Evolutionary conservation across 2,113 vertebrate genomes (phyloP), one percentile per base, ranked within the genome.

Genomic region (Anarhynchus alexandrinus): DNA sequence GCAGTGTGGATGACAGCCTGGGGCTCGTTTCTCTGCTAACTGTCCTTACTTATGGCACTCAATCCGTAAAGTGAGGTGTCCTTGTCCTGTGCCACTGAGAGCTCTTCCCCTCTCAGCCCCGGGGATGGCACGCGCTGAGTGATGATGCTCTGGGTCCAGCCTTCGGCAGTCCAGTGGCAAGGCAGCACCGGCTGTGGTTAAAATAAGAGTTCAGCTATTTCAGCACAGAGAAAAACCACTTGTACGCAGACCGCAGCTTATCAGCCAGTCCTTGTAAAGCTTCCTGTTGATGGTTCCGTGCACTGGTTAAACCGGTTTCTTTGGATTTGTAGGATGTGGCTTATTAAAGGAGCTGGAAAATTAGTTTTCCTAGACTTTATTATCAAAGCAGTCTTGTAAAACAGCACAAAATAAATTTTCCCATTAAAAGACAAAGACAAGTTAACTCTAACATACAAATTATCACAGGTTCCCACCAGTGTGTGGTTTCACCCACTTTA

Each of bases 131-230:
- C 0, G 0, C 1, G 9, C 52, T 64, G 61, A 62, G 65, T 1
- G 0, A 0, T 0, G 0, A 10, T 49, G 66, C 61, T 66, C n/a
- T 65, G 88, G 9, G 12, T 55, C 43, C 40, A 65, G 79, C 82
- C 58, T 88, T 67, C 1, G 5, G n/a, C 42, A 19, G 12, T 62
- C 27, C 67, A 45, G 45, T 1, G 0, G 23, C 19, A 72, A 73
- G 40, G 49, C 62, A 32, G 54, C 76, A 61, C 52, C 1, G 0
- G 2, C 66, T 59, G 34, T 52, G 52, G 42, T 77, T 86, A 79
- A 85, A 93, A n/a, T 45, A 52, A 61, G 36, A 73, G 40, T 62
- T 90, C 47, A 45, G 22, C 57, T 78, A 4, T 62, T 80, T 58
- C 32, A 94, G 30, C 14, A 19, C 25, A 45, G 59, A 51, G 61